phyloP scores from a whole-genome alignment of 2,797 vertebrate species.

The Anguilla marmorata region DNA sequence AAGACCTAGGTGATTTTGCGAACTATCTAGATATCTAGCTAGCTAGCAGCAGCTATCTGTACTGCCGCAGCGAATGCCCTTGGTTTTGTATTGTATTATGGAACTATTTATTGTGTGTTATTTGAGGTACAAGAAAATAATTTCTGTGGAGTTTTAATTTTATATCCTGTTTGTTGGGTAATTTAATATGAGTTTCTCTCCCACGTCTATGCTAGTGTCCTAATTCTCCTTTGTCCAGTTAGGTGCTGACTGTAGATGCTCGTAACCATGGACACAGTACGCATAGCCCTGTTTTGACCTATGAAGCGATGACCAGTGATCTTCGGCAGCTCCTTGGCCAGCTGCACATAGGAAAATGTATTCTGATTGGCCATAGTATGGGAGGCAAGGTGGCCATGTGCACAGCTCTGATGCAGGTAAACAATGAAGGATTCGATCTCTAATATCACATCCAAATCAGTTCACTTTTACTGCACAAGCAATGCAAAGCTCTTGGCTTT shows the following conservation, averaged over 20 bases:
- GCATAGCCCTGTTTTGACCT: constrained; percentile 81
- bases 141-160: not conserved
- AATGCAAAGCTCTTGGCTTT: not conserved
- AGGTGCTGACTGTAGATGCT: constrained; percentile 95
- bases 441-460: not conserved
- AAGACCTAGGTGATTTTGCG: not conserved
- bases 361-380: constrained; percentile 96
- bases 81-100: not conserved
- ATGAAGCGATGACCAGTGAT: constrained; percentile 84
- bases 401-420: constrained; percentile 81
- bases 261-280: constrained; percentile 92
- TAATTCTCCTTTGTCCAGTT: constrained; percentile 72
- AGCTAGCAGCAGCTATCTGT: not conserved
- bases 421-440: not conserved
- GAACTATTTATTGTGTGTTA: not conserved
- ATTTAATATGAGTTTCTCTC: constrained; percentile 27
- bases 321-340: constrained; percentile 79
- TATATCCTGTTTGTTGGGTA: not conserved
- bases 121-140: not conserved
- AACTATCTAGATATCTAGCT: not conserved
- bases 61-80: not conserved
- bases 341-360: constrained; percentile 80
- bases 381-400: constrained; percentile 94
- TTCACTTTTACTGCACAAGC: not conserved
- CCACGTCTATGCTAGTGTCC: constrained; percentile 58